A percentile compares a stretch with the other conserved stretches of the same genome.
Conservation (phyloP, 2,888 invertebrate genomes). For the Eristalinus sepulchralis region DNA sequence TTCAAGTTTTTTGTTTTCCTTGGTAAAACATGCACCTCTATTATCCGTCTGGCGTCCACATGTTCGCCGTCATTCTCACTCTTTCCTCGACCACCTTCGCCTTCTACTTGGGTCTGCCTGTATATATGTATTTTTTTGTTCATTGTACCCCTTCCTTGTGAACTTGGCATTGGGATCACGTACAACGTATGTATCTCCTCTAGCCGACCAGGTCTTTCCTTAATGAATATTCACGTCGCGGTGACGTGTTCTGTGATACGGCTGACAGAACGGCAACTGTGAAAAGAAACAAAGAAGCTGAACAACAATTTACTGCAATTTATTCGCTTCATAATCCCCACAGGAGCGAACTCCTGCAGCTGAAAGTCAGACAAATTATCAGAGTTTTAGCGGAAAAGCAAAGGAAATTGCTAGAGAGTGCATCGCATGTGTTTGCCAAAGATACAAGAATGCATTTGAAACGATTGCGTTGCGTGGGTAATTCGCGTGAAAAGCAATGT, state of each 20-base stretch:
- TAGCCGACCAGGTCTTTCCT: neutral
- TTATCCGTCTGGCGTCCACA: neutral
- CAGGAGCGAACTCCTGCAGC: neutral
- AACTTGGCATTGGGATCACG: conserved; percentile 51
- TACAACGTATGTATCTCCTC: conserved; percentile 13
- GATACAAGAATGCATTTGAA: neutral
- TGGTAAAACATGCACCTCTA: neutral
- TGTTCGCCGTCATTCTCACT: neutral
- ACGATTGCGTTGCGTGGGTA: neutral
- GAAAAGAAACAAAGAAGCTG: neutral
- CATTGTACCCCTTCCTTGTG: conserved; percentile 13
- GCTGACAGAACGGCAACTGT: neutral
- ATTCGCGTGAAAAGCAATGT: neutral
- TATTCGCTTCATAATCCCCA: neutral
- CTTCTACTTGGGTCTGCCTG: neutral
- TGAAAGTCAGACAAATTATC: neutral
- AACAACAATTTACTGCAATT: neutral
- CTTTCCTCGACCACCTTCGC: neutral
- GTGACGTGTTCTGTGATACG: neutral
- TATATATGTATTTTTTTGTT: neutral
- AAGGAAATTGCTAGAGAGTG: neutral
- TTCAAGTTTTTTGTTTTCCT: neutral
- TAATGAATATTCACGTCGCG: neutral
- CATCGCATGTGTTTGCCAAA: neutral
- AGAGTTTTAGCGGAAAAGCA: neutral